Evolutionary conservation across 2,888 invertebrate genomes (phyloP).

Genomic region (Druceiella hillmani): DNA sequence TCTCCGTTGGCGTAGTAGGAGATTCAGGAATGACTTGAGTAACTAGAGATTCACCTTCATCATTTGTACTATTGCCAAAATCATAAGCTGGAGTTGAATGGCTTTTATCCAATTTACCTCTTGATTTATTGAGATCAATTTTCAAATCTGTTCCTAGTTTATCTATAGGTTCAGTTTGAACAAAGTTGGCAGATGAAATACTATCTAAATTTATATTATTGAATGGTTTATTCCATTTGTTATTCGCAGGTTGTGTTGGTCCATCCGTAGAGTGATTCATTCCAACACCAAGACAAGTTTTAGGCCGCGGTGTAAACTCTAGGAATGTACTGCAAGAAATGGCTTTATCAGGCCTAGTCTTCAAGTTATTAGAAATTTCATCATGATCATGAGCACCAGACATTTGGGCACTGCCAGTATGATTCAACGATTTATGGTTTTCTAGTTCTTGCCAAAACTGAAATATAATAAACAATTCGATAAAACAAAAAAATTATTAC

Average conservation of each 20-base stretch:
- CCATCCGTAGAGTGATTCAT: too few species aligned
- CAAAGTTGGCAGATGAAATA: too few species aligned
- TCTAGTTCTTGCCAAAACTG: slow-evolving; percentile 72
- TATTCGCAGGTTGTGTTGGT: too few species aligned
- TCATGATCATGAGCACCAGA: slow-evolving; percentile 32
- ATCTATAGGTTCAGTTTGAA: slow-evolving; percentile 6
- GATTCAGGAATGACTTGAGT: slow-evolving; percentile 38
- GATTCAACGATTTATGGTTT: slow-evolving; percentile 42
- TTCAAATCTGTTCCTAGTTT: slow-evolving; percentile 7
- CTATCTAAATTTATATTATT: too few species aligned
- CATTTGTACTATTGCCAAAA: slow-evolving; percentile 36
- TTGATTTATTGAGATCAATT: too few species aligned
- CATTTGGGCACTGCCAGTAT: slow-evolving; percentile 36
- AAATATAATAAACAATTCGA: slow-evolving; percentile 30
- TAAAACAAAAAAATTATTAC: slow-evolving; percentile 11
- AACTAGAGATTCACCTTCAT: slow-evolving; percentile 25
- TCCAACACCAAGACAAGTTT: slow-evolving; percentile 57
- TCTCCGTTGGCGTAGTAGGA: slow-evolving; percentile 30
- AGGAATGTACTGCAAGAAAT: slow-evolving; percentile 72
- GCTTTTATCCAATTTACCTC: slow-evolving; percentile 65
- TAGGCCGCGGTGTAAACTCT: slow-evolving; percentile 62
- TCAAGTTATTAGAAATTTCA: slow-evolving; percentile 51
- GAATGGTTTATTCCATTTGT: slow-evolving; percentile 18
- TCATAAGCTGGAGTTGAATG: slow-evolving; percentile 81
- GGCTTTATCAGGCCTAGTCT: slow-evolving; percentile 70